Evolutionary conservation across 2,113 vertebrate species (phyloP).

Genomic region (Neomonachus schauinslandi): DNA sequence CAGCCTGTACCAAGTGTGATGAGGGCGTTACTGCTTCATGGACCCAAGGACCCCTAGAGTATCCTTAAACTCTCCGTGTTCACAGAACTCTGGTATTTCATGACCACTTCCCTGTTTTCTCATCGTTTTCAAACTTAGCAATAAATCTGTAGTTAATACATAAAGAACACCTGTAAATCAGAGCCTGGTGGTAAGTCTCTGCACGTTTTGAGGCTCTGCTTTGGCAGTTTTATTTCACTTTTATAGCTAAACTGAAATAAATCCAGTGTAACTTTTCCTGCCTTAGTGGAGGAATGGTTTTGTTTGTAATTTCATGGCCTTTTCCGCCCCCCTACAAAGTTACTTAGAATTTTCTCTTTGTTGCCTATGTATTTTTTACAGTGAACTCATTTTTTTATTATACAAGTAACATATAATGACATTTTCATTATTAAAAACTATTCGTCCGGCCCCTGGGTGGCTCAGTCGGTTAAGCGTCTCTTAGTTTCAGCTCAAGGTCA

Average conservation of each 20-base stretch:
- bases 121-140: slow-evolving; percentile 58
- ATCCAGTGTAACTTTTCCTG: slow-evolving; percentile 42
- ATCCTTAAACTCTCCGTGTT: neutral
- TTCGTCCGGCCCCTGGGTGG: neutral
- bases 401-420: neutral
- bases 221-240: slow-evolving; percentile 65
- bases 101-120: slow-evolving; percentile 23
- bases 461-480: too few species aligned
- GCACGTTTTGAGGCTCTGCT: slow-evolving; percentile 19
- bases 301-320: slow-evolving; percentile 43
- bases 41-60: neutral
- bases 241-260: slow-evolving; percentile 64
- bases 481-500: neutral
- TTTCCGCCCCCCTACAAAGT: neutral
- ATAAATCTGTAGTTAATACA: slow-evolving; percentile 50
- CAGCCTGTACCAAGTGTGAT: neutral
- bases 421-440: slow-evolving; percentile 50
- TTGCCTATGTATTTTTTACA: slow-evolving; percentile 27
- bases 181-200: neutral
- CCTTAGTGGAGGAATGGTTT: slow-evolving; percentile 46
- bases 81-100: slow-evolving; percentile 16
- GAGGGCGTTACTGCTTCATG: neutral
- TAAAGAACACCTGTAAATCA: slow-evolving; percentile 61
- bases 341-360: slow-evolving; percentile 45
- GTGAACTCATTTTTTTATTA: slow-evolving; percentile 38